These are phyloP conservation scores for Podarcis lilfordi DNA, from an alignment of 2,797 vertebrate genomes.

Conservation along the genomic window DNA sequence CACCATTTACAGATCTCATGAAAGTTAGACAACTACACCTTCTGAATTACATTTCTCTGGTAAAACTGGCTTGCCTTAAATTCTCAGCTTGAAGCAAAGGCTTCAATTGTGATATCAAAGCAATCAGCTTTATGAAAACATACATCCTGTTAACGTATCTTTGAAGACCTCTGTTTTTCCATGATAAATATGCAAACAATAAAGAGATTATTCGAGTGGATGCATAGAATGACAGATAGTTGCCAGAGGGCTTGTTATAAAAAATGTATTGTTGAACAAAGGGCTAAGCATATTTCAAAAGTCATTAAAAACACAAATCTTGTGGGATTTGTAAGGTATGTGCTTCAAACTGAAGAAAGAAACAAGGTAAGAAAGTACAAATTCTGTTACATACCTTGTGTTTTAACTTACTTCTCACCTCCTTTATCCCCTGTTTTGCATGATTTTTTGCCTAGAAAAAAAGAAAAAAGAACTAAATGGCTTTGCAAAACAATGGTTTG, in stretches of 20 bases:
- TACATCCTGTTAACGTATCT: constrained; percentile 86
- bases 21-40: constrained; percentile 62
- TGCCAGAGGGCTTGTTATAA: constrained; percentile 88
- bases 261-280: constrained; percentile 89
- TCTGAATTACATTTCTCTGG: constrained; percentile 52
- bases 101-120: constrained; percentile 86
- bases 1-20: neutral
- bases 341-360: constrained; percentile 76
- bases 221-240: constrained; percentile 84
- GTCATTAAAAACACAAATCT: constrained; percentile 84
- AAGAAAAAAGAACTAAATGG: constrained; percentile 36
- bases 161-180: constrained; percentile 87
- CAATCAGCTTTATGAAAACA: constrained; percentile 90
- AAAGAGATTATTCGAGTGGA: constrained; percentile 79
- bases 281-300: constrained; percentile 87
- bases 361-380: constrained; percentile 62
- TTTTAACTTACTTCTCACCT: constrained; percentile 93
- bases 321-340: constrained; percentile 72
- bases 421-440: constrained; percentile 91
- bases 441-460: constrained; percentile 90
- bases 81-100: constrained; percentile 73
- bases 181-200: constrained; percentile 90
- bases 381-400: constrained; percentile 83
- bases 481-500: constrained; percentile 33
- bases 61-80: constrained; percentile 57